These are phyloP conservation scores for Lycophotia porphyrea DNA, from an alignment of 2,888 invertebrate genomes.

Conservation along the genomic window DNA sequence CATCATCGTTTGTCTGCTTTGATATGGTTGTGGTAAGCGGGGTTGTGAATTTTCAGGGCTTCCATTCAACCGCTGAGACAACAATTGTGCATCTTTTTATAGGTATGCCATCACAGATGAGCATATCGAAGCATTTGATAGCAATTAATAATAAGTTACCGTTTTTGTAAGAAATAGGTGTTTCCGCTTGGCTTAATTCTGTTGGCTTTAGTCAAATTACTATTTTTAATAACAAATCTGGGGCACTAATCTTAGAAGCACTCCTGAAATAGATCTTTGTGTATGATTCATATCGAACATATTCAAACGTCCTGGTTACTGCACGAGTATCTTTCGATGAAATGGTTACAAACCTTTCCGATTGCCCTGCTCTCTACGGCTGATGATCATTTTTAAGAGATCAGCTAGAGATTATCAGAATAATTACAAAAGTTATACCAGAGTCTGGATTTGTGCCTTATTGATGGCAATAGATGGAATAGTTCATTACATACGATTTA, in stretches of 20 bases:
- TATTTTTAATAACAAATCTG: conserved; percentile 24
- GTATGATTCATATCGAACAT: background rate
- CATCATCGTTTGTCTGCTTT: background rate
- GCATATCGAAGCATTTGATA: background rate
- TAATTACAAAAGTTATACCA: background rate
- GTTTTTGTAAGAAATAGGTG: background rate
- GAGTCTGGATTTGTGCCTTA: background rate
- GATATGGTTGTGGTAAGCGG: background rate
- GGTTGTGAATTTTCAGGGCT: background rate
- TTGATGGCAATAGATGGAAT: background rate
- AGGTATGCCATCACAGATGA: background rate
- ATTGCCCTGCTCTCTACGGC: background rate
- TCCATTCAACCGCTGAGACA: background rate
- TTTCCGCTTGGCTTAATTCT: background rate
- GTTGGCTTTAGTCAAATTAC: background rate
- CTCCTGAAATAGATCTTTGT: conserved; percentile 19
- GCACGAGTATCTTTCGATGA: background rate
- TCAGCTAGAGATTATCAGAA: background rate
- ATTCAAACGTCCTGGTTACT: background rate
- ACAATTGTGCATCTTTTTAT: background rate
- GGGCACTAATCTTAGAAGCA: background rate
- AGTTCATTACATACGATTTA: background rate
- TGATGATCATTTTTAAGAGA: background rate
- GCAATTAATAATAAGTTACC: too few relatives aligned
- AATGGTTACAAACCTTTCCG: too few relatives aligned